A percentile compares a stretch with the other conserved stretches of the same genome.
Conservation (phyloP, 2,113 vertebrate genomes). For the Stegastes partitus region DNA sequence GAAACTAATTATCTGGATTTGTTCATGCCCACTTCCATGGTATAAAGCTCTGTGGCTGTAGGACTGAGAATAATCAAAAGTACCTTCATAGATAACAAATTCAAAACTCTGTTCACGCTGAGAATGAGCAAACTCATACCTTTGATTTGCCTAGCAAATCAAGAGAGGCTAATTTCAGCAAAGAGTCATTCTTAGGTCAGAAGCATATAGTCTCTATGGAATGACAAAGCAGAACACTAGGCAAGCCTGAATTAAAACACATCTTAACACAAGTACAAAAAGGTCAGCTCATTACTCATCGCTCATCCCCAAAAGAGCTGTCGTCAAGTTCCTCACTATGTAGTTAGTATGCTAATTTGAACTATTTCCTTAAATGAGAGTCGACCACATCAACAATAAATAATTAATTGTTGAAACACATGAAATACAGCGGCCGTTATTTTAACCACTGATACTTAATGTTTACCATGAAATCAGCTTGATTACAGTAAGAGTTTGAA, state of each 20-base stretch:
- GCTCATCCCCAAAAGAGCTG: conserved; percentile 28
- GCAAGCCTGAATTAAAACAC: conserved; percentile 51
- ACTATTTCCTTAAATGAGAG: no score
- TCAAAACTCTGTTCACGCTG: neutral
- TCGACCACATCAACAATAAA: no score
- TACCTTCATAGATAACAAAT: conserved; percentile 12
- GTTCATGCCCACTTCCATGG: neutral
- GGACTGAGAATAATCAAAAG: neutral
- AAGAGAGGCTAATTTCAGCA: conserved; percentile 39
- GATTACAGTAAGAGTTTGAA: no score
- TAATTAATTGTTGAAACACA: no score
- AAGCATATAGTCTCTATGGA: conserved; percentile 12
- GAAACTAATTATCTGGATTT: neutral
- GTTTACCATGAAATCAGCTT: no score
- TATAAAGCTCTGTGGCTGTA: neutral
- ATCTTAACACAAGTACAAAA: conserved; percentile 30
- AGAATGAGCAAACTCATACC: conserved; percentile 24
- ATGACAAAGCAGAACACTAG: conserved; percentile 22
- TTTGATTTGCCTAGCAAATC: conserved; percentile 45
- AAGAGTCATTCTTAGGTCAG: conserved; percentile 41
- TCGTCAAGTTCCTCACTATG: conserved; percentile 19
- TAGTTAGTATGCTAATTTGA: neutral
- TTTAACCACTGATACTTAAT: no score
- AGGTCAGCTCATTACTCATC: conserved; percentile 38
- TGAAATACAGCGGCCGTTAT: no score